These are phyloP conservation scores for Turnix velox DNA, from an alignment of 2,113 vertebrate species.

Conservation along the genomic window DNA sequence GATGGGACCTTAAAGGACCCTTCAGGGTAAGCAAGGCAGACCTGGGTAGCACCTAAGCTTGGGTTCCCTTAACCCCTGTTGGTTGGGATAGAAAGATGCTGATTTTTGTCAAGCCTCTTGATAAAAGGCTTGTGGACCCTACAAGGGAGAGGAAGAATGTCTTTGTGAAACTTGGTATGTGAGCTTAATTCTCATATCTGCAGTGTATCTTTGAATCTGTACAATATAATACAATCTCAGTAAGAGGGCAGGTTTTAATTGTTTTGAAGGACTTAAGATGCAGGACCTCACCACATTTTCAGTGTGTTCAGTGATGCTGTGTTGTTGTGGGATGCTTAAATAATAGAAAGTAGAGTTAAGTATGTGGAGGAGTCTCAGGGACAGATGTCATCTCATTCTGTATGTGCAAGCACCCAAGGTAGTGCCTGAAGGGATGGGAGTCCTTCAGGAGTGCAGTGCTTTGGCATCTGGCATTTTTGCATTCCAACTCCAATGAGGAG, in stretches of 20 bases:
- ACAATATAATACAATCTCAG: not conserved
- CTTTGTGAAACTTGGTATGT: not conserved
- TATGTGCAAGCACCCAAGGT: not conserved
- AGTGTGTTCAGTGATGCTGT: not conserved
- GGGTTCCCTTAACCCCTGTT: not conserved
- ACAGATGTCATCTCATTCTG: not conserved
- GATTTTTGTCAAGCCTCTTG: not conserved
- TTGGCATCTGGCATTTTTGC: not conserved
- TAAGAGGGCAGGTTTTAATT: not conserved
- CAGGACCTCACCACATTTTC: not conserved
- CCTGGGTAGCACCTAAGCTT: not conserved
- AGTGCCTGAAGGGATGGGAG: not conserved
- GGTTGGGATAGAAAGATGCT: not conserved
- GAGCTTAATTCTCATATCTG: not conserved
- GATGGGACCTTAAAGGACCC: too few relatives aligned
- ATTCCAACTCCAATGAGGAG: not conserved
- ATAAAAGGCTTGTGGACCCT: not conserved
- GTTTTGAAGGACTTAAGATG: not conserved
- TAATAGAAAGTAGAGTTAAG: not conserved
- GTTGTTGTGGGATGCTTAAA: not conserved
- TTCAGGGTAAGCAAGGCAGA: not conserved
- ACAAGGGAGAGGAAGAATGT: not conserved
- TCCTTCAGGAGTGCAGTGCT: not conserved
- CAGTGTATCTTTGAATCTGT: too few relatives aligned
- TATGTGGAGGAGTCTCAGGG: not conserved